Evolutionary conservation across 2,888 invertebrate genomes (phyloP).

Genomic region (Cosmorhoe ocellata): DNA sequence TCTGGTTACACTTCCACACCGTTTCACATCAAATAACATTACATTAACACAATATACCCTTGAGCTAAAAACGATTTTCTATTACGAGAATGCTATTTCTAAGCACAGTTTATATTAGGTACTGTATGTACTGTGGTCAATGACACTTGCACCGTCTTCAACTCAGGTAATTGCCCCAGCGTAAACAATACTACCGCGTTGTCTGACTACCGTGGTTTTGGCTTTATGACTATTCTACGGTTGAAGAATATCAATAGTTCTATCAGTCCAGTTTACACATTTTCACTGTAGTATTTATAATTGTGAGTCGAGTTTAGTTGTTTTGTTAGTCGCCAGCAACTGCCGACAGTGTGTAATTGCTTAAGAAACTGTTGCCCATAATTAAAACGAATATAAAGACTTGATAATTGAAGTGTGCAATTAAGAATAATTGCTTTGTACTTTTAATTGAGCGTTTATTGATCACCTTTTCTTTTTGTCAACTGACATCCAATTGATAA

Average conservation of each 20-base stretch:
- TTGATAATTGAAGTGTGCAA: constrained; percentile 29
- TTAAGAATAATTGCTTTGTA: constrained; percentile 31
- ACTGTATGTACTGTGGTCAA: constrained; percentile 46
- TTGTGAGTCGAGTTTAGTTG: no score
- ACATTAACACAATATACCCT: constrained; percentile 35
- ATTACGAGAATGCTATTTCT: constrained; percentile 36
- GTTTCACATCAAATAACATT: constrained; percentile 2
- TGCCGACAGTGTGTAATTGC: no score
- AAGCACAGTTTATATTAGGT: constrained; percentile 35
- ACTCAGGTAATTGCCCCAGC: constrained; percentile 24
- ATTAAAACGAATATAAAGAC: constrained; percentile 18
- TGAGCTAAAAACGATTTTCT: constrained; percentile 47
- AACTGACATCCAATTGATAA: background rate
- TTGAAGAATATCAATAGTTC: constrained; percentile 5
- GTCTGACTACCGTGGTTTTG: constrained; percentile 2
- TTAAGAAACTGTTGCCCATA: background rate
- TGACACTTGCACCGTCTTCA: constrained; percentile 48
- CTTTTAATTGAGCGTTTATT: constrained; percentile 29
- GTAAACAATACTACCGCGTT: constrained; percentile 16
- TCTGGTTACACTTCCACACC: constrained; percentile 15
- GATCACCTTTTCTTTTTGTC: constrained; percentile 25
- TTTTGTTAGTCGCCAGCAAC: no score
- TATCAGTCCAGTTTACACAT: no score
- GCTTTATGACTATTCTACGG: background rate
- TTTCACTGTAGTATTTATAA: no score